Percentiles rank a stretch among this genome's conserved stretches.
Evolutionary conservation across 2,797 vertebrate species (phyloP).

Genomic region (Poecilia gillii): DNA sequence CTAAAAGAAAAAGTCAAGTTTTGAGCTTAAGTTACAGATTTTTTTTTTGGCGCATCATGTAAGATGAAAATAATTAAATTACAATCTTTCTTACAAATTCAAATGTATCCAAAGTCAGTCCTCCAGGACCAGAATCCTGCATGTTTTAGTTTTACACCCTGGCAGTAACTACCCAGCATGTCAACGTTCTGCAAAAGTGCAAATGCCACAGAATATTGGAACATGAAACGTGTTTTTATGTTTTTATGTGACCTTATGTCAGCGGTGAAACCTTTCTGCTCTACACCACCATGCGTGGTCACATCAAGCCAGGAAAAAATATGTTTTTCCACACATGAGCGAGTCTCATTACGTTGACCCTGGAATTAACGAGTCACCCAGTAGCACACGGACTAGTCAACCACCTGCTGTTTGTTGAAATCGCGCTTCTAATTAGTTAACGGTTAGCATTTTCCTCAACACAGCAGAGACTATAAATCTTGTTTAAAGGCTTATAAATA

Average conservation of each 20-base stretch:
- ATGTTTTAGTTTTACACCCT: too few relatives aligned
- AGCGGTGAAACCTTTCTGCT: not conserved
- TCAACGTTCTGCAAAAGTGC: not conserved
- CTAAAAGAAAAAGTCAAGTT: too few relatives aligned
- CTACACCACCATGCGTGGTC: not conserved
- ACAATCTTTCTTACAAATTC: too few relatives aligned
- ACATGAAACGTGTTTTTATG: not conserved
- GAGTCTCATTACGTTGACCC: conserved; percentile 18
- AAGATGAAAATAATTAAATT: too few relatives aligned
- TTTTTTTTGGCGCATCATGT: too few relatives aligned
- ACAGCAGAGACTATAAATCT: conserved; percentile 47
- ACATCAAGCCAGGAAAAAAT: conserved; percentile 30
- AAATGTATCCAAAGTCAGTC: too few relatives aligned
- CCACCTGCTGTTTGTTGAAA: conserved; percentile 48
- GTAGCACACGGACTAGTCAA: conserved; percentile 24
- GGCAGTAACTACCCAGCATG: too few relatives aligned
- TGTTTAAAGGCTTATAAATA: conserved; percentile 60
- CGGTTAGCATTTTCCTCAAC: conserved; percentile 42
- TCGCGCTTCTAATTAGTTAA: conserved; percentile 53
- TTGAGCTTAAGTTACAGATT: too few relatives aligned
- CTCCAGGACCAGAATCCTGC: too few relatives aligned
- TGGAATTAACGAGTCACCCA: conserved; percentile 34
- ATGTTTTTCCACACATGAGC: conserved; percentile 43
- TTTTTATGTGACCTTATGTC: not conserved
- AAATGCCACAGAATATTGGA: not conserved